Percentiles rank a stretch among this genome's conserved stretches.
Conservation (phyloP, 1,140 invertebrate species). For the Atta colombica region DNA sequence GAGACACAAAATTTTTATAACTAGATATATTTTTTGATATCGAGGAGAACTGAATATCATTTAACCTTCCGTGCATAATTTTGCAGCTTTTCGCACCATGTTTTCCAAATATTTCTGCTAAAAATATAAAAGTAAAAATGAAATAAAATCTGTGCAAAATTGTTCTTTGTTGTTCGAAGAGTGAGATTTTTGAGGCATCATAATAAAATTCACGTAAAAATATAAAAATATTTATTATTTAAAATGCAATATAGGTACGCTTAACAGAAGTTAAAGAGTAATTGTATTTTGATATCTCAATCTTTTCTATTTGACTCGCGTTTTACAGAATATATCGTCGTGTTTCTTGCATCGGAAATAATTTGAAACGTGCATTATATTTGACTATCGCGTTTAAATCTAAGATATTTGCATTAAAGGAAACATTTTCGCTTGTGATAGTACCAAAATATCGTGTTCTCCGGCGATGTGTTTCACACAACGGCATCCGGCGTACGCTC, state of each 20-base stretch:
- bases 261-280: too few relatives aligned
- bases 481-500: neutral
- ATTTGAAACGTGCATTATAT: neutral
- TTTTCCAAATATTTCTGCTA: too few relatives aligned
- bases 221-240: too few relatives aligned
- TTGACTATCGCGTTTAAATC: neutral
- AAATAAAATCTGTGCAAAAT: too few relatives aligned
- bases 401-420: conserved; percentile 22
- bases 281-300: neutral
- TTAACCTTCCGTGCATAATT: neutral
- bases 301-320: neutral
- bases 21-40: neutral
- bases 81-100: too few relatives aligned
- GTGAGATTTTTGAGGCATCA: too few relatives aligned
- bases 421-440: conserved; percentile 16
- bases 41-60: neutral
- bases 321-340: neutral
- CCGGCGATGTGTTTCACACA: conserved; percentile 10
- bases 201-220: too few relatives aligned
- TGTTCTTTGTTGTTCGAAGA: too few relatives aligned
- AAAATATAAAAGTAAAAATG: too few relatives aligned
- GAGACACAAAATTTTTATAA: neutral
- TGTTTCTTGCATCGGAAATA: conserved; percentile 9
- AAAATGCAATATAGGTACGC: too few relatives aligned
- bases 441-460: neutral